phyloP scores from a whole-genome alignment of 2,113 vertebrate genomes.

The Proteles cristata region DNA sequence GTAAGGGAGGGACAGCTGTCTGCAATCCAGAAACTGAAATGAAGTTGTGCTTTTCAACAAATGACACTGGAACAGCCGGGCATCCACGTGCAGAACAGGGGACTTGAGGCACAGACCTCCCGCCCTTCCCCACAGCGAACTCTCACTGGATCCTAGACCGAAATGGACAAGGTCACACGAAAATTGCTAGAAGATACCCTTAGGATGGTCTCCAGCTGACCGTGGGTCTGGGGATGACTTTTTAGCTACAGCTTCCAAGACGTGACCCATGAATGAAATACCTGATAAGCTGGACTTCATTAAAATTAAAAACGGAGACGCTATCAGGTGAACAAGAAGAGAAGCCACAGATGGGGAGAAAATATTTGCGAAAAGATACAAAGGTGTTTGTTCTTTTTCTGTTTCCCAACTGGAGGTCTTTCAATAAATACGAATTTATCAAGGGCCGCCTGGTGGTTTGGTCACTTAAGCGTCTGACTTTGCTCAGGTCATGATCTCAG shows the following conservation, averaged over 20 bases:
- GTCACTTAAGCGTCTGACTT: no score
- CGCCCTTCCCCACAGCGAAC: neutral
- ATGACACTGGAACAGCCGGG: neutral
- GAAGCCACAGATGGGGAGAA: neutral
- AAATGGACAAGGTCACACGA: neutral
- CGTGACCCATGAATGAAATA: neutral
- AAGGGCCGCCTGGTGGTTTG: neutral
- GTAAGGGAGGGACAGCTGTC: neutral
- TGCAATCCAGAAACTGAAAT: neutral
- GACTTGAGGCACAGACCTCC: neutral
- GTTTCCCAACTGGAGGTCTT: slow-evolving; percentile 66
- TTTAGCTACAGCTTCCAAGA: neutral
- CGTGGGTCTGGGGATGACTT: neutral
- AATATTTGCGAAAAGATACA: neutral
- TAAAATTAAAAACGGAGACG: neutral
- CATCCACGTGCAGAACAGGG: neutral
- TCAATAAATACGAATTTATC: slow-evolving; percentile 73
- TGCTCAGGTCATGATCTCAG: no score
- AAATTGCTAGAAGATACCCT: neutral
- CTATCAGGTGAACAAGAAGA: neutral
- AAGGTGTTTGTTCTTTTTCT: neutral
- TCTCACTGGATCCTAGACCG: neutral
- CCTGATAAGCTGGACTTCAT: neutral
- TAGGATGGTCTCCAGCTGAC: neutral
- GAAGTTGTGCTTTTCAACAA: neutral